These are phyloP conservation scores for Onthophagus sagittarius DNA, from an alignment of 2,888 invertebrate genomes.

Conservation along the genomic window DNA sequence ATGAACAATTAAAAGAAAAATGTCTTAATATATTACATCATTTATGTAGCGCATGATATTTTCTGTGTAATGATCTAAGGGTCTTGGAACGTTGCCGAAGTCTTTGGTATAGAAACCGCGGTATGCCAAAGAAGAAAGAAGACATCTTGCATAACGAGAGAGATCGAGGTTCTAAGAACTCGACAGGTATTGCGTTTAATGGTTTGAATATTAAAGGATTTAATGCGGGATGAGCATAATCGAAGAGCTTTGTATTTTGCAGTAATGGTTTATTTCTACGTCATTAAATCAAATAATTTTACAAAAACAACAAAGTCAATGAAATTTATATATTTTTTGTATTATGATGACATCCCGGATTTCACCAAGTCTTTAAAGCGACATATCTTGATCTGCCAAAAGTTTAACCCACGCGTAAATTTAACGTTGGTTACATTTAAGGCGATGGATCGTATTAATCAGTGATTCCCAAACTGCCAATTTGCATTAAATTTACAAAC, in stretches of 20 bases:
- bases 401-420: not conserved
- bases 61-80: not conserved
- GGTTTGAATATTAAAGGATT: not conserved
- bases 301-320: not conserved
- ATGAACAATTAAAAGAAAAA: not conserved
- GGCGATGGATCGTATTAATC: not conserved
- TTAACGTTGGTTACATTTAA: not conserved
- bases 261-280: not conserved
- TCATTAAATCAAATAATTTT: not conserved
- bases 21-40: not conserved
- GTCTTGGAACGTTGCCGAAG: not conserved
- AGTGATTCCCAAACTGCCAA: not conserved
- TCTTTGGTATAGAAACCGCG: not conserved
- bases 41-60: not conserved
- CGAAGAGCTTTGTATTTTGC: not conserved
- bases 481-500: not conserved
- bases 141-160: not conserved
- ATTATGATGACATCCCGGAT: not conserved
- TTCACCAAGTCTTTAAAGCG: not conserved
- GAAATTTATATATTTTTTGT: not conserved
- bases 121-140: not conserved
- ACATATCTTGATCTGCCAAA: not conserved
- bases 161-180: not conserved
- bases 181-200: not conserved
- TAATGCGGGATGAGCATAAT: not conserved